Evolutionary conservation across 92 coral and sea anemone species (phyloP).

Genomic region (Heliopora coerulea): DNA sequence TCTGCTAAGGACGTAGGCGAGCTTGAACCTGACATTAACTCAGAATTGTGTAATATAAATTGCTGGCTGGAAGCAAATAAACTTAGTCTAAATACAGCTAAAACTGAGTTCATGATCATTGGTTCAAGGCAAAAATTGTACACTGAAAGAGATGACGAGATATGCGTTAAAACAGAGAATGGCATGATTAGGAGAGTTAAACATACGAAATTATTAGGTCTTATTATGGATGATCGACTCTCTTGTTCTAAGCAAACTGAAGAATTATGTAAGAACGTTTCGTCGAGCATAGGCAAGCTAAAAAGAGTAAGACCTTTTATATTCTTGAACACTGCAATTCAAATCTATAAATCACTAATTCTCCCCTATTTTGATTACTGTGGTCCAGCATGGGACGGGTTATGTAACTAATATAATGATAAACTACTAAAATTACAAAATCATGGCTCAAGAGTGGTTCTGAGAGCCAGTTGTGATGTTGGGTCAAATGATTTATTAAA

Average conservation of each 20-base stretch:
- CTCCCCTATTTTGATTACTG: constrained; percentile 63
- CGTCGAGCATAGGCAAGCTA: constrained; percentile 55
- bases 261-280: constrained; percentile 51
- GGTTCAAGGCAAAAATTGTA: neutral
- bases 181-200: constrained; percentile 32
- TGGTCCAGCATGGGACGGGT: constrained; percentile 46
- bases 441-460: constrained; percentile 36
- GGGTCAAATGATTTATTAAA: too few species aligned
- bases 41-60: constrained; percentile 1
- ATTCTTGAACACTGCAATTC: constrained; percentile 38
- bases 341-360: constrained; percentile 53
- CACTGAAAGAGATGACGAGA: neutral
- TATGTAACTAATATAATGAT: constrained; percentile 35
- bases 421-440: constrained; percentile 56
- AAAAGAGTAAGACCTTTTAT: constrained; percentile 52
- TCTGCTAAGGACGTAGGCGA: neutral
- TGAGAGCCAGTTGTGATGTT: too few species aligned
- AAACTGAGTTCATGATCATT: constrained; percentile 22
- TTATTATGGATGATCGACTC: constrained; percentile 40
- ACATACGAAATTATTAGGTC: constrained; percentile 26
- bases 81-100: constrained; percentile 20
- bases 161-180: constrained; percentile 1
- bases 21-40: neutral
- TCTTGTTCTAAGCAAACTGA: constrained; percentile 48
- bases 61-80: constrained; percentile 28